A percentile compares a stretch with the other conserved stretches of the same genome.
Evolutionary conservation across 2,113 vertebrate species (phyloP).

Genomic region (Amphiprion ocellaris): DNA sequence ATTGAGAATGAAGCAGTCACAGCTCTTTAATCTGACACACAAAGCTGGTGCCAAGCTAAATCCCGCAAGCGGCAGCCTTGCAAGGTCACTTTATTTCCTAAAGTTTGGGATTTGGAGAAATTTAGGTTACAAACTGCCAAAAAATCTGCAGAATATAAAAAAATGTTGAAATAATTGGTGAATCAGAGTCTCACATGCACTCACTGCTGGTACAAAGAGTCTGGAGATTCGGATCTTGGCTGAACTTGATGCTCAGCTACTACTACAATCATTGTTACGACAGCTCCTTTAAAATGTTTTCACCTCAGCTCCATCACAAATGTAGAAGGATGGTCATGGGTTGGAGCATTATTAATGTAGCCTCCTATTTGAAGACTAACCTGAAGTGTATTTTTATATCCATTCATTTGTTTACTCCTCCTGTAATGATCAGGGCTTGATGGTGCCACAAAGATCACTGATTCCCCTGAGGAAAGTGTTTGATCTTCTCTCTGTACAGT

Average conservation of each 20-base stretch:
- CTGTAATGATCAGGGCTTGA: slow-evolving; percentile 41
- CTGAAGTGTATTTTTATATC: slow-evolving; percentile 21
- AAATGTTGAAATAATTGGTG: not conserved
- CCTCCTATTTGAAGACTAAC: not conserved
- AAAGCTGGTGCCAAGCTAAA: not conserved
- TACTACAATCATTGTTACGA: slow-evolving; percentile 32
- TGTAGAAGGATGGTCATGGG: slow-evolving; percentile 1
- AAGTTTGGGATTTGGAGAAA: not conserved
- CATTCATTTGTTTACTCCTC: slow-evolving; percentile 60
- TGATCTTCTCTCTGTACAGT: slow-evolving; percentile 47
- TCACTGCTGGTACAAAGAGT: slow-evolving; percentile 12
- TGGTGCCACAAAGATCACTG: slow-evolving; percentile 39
- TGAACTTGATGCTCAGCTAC: slow-evolving; percentile 31
- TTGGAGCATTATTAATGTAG: not conserved
- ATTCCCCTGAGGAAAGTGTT: slow-evolving; percentile 43
- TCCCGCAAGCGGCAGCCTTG: not conserved
- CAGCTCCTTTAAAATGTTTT: slow-evolving; percentile 19
- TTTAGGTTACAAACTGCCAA: slow-evolving; percentile 7
- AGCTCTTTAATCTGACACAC: not conserved
- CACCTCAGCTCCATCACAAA: slow-evolving; percentile 1
- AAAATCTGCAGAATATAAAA: slow-evolving; percentile 2
- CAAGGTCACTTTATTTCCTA: not conserved
- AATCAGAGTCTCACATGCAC: not conserved
- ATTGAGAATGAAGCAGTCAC: not conserved
- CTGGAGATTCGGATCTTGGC: slow-evolving; percentile 29